These are phyloP conservation scores for Zapornia atra DNA, from an alignment of 2,113 vertebrate genomes.

Conservation along the genomic window DNA sequence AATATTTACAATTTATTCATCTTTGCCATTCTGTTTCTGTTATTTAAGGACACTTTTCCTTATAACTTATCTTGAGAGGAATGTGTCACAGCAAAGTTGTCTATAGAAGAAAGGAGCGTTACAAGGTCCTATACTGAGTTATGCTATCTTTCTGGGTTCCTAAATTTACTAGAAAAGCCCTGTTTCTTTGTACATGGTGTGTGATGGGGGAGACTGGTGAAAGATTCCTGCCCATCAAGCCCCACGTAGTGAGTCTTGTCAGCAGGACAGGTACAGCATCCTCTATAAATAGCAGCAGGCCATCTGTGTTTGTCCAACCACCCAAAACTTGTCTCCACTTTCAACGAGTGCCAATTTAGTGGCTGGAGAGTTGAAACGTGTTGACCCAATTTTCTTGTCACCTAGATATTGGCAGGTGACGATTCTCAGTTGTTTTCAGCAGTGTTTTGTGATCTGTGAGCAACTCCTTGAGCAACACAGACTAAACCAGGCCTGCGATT, in stretches of 20 bases:
- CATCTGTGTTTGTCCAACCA: background rate
- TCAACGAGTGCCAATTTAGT: background rate
- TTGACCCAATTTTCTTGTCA: conserved; percentile 26
- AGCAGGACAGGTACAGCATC: background rate
- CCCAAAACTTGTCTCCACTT: background rate
- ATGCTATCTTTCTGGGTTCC: background rate
- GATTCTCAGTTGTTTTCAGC: conserved; percentile 32
- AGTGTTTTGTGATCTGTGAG: background rate
- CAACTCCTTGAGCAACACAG: conserved; percentile 9
- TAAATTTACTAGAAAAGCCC: background rate
- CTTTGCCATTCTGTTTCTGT: background rate
- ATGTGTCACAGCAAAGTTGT: background rate
- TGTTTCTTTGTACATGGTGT: background rate
- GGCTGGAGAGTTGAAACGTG: background rate
- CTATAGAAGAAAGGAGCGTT: background rate
- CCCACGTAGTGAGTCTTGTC: background rate
- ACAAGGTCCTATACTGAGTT: background rate
- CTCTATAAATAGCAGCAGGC: background rate
- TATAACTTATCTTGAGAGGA: background rate
- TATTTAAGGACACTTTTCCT: background rate
- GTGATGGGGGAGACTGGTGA: background rate
- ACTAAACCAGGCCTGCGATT: conserved; percentile 2
- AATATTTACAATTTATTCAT: background rate
- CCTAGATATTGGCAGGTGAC: conserved; percentile 46
- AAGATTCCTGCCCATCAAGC: background rate